Evolutionary conservation across 2,113 vertebrate species (phyloP).

Genomic region (Pomatorhinus ruficollis): DNA sequence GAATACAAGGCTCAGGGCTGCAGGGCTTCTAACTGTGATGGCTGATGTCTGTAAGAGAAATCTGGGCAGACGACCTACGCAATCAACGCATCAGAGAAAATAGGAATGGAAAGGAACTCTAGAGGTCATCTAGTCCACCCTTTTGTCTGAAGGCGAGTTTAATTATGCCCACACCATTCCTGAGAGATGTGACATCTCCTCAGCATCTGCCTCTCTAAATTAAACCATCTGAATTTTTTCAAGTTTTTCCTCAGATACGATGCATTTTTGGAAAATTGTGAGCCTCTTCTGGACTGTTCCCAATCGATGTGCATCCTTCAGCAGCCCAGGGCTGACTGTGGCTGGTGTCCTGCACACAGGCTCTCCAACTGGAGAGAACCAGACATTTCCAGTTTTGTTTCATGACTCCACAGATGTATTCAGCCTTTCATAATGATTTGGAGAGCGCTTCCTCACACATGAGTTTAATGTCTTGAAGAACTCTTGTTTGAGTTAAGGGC

Average conservation of each 20-base stretch:
- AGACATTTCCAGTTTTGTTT: not conserved
- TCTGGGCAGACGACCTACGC: not conserved
- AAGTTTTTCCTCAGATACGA: not conserved
- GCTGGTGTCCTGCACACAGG: not conserved
- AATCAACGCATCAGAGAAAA: not conserved
- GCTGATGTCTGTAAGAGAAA: not conserved
- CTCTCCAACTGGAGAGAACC: accelerated
- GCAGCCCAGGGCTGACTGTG: not conserved
- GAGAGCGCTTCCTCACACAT: not conserved
- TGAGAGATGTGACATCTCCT: not conserved
- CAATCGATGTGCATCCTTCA: not conserved
- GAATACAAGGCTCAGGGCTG: not conserved
- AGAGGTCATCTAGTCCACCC: not conserved
- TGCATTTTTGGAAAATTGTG: not conserved
- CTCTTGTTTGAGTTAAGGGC: not conserved
- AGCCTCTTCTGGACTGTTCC: not conserved
- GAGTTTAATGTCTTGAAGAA: not conserved
- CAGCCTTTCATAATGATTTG: not conserved
- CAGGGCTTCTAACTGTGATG: not conserved
- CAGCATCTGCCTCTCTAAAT: not conserved
- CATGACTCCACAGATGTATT: not conserved
- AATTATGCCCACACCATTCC: not conserved
- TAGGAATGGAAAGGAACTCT: not conserved
- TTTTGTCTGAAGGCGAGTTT: not conserved
- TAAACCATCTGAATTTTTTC: not conserved